Evolutionary conservation across 2,797 vertebrate genomes (phyloP), one percentile per base, ranked within the genome.

Genomic region (Brachymystax lenok): DNA sequence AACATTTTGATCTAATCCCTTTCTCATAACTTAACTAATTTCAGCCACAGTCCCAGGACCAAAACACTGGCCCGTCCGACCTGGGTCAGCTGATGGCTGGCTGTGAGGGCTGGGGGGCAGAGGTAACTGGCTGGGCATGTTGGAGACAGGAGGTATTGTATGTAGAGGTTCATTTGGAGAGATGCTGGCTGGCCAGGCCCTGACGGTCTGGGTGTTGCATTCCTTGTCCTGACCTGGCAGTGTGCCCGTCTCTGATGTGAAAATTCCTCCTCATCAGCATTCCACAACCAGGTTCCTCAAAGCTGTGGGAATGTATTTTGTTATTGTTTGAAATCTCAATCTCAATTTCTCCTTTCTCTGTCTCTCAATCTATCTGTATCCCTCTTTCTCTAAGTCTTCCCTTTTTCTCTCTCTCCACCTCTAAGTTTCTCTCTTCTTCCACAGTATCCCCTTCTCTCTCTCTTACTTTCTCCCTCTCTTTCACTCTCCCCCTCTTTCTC

Each of bases 261-360:
- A 87, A 78, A 76, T 78, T 83, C 73, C 73, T 80, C 72, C 7
- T 69, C 67, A 40, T 74, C 35, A 16, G 68, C 52, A 73, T 35
- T 8, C 74, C 54, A 7, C 78, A 50, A 50, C 40, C 51, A 10
- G 17, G 50, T 69, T 24, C 67, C 64, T 52, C 8, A 46, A 46
- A 12, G 46, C 56, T 64, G 67, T 50, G 46, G 52, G 33, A 69
- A 66, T 24, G 35, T 56, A 54, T 30, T 21, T 56, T n/a, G 40
- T 50, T 67, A 51, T 28, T 67, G 73, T 74, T 24, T 50, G 63
- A 74, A 67, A 28, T 19, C 50, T 51, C 40, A 46, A 64, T 50
- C n/a, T 74, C 61, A 3, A 21, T 66, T 63, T 24, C n/a, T 21
- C 0, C n/a, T 24, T 24, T 63, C 59, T 24, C 21, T 24, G 59